Percentiles rank a stretch among this genome's conserved stretches.
Evolutionary conservation across 1,140 invertebrate genomes (phyloP).

Genomic region (Cotesia vestalis): DNA sequence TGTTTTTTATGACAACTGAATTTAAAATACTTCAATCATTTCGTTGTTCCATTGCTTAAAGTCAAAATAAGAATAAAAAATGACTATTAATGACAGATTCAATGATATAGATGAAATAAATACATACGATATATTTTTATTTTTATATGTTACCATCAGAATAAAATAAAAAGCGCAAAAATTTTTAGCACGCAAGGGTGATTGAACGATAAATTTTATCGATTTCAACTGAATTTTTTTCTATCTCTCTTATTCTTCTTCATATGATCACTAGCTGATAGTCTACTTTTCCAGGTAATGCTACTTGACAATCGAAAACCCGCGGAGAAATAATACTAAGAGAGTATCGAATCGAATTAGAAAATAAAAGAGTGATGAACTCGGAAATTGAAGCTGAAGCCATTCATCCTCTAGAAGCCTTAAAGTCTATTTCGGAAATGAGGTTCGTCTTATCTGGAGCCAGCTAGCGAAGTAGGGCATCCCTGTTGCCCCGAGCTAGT

Average conservation of each 20-base stretch:
- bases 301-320: no score
- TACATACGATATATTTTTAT: constrained; percentile 11
- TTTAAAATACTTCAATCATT: not conserved
- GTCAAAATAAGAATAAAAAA: not conserved
- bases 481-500: not conserved
- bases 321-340: no score
- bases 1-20: no score
- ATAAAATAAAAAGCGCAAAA: constrained; percentile 21
- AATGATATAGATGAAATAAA: constrained; percentile 12
- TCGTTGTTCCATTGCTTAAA: constrained; percentile 3
- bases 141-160: constrained; percentile 14
- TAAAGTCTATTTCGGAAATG: constrained; percentile 33
- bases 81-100: constrained; percentile 13
- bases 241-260: no score
- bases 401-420: not conserved
- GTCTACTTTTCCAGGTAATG: not conserved
- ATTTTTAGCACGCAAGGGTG: constrained; percentile 32
- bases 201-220: constrained; percentile 25
- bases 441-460: constrained; percentile 15
- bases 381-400: not conserved
- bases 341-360: no score
- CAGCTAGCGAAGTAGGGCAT: not conserved
- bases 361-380: not conserved
- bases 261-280: not conserved
- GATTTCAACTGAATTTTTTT: constrained; percentile 4